Evolutionary conservation across 2,113 vertebrate genomes (phyloP), one percentile per base, ranked within the genome.

Genomic region (Verasper variegatus): DNA sequence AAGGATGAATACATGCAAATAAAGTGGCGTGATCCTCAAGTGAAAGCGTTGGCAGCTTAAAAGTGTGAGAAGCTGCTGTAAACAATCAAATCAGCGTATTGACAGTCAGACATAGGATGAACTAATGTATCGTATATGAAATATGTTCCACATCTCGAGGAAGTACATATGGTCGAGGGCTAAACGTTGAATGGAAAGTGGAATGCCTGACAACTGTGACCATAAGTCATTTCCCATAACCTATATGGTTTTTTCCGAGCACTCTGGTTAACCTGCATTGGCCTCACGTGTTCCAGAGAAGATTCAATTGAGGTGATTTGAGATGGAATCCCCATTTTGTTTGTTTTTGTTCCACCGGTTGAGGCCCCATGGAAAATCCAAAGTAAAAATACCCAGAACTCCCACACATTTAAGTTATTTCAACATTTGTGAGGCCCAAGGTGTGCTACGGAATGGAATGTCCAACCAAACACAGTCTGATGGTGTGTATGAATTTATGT

Each of bases 381-480:
- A 75, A 84, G 83, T 69, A 78, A 91, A 88, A 91, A 86, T 71
- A 88, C 79, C 82, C 72, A 74, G 71, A 71, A 68, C 76, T 82
- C 75, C 78, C 69, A 75, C 84, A 76, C 71, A 74, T 86, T 86
- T 74, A 62, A 85, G 71, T 68, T 75, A 62, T 89, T 81, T 83
- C 67, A 84, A 87, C 77, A 89, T 82, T 81, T 62, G 51, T 51
- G 66, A 86, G 87, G 85, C 83, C 79, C 78, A 65, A 82, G 72
- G 84, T 85, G 77, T 74, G 59, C 77, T 67, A 76, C 65, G 78
- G 86, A 66, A 87, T 35, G n/a, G 79, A 89, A 88, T 85, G 86
- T 86, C 71, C 80, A 21, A 81, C 63, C 65, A 84, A 84, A 87
- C 74, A 87, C 74, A 67, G 60, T 76, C 78, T 13, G 2, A 64